Conservation (phyloP, 2,797 vertebrate genomes). For the Hoplostethus mediterraneus region DNA sequence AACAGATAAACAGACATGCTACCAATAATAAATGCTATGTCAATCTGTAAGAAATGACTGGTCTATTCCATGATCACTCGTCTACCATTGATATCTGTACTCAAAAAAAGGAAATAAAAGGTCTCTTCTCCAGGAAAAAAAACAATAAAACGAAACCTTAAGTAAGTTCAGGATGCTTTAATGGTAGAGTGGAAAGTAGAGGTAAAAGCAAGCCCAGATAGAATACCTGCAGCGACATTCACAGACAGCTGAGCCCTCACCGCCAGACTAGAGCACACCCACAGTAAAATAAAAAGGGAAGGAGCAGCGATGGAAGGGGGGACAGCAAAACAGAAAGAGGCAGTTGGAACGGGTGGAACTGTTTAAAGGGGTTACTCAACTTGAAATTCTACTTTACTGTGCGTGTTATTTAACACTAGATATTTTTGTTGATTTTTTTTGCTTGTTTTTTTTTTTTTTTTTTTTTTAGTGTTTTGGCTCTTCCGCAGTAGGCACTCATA, state of each 20-base stretch:
- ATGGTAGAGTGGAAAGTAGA: constrained; percentile 45
- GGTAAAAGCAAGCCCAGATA: constrained; percentile 39
- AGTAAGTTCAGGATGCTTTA: constrained; percentile 37
- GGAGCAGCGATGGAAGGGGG: constrained; percentile 41
- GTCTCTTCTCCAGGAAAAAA: constrained; percentile 5
- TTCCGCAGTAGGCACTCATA: constrained; percentile 88
- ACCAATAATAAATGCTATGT: not conserved
- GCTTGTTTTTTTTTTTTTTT: constrained; percentile 16
- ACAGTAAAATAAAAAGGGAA: constrained; percentile 66
- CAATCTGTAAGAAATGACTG: not conserved
- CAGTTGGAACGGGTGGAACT: constrained; percentile 67
- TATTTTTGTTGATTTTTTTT: constrained; percentile 47
- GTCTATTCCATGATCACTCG: not conserved
- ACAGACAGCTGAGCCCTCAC: constrained; percentile 76
- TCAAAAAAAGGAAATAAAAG: constrained; percentile 6
- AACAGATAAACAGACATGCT: constrained; percentile 17
- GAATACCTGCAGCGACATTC: constrained; percentile 75
- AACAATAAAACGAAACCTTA: constrained; percentile 28
- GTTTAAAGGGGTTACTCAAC: constrained; percentile 90
- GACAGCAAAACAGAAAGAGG: constrained; percentile 67
- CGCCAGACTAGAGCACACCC: constrained; percentile 75
- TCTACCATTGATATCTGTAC: constrained; percentile 2
- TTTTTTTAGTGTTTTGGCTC: constrained; percentile 58
- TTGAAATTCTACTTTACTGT: constrained; percentile 89
- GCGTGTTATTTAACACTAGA: constrained; percentile 79